phyloP scores from a whole-genome alignment of 2,797 vertebrate species.

The Anguilla obscura region DNA sequence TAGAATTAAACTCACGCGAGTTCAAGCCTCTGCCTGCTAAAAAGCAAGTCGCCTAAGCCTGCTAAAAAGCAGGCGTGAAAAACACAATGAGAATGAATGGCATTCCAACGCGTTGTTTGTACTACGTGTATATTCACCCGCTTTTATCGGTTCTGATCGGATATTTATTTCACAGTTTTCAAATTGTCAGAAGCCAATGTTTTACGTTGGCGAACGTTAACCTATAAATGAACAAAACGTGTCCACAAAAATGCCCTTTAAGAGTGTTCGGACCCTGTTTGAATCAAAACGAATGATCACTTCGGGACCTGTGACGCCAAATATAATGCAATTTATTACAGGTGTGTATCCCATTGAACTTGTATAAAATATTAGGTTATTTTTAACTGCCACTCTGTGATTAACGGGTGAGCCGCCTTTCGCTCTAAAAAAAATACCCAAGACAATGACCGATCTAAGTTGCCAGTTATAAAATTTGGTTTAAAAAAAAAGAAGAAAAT shows the following conservation, averaged over 20 bases:
- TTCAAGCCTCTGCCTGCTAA: neutral
- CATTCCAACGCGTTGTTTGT: constrained; percentile 47
- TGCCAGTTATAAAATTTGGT: constrained; percentile 57
- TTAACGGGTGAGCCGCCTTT: constrained; percentile 58
- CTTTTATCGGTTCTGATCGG: constrained; percentile 38
- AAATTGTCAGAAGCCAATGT: neutral
- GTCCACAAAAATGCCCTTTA: neutral
- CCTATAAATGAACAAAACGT: neutral
- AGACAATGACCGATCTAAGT: constrained; percentile 52
- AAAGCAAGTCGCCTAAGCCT: no score
- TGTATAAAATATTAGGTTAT: neutral
- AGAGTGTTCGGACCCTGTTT: neutral
- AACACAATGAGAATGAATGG: constrained; percentile 32
- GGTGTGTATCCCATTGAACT: neutral
- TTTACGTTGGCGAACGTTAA: neutral
- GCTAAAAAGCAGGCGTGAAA: constrained; percentile 20
- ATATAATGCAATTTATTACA: neutral
- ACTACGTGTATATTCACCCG: constrained; percentile 36
- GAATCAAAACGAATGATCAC: neutral
- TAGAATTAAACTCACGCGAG: constrained; percentile 17
- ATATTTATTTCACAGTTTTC: neutral
- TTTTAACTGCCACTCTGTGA: constrained; percentile 53
- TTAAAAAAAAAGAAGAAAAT: constrained; percentile 46
- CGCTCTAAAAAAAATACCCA: constrained; percentile 50
- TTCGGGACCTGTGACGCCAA: neutral